phyloP scores from a whole-genome alignment of 2,888 invertebrate species.

The Sarcophaga rosellei region DNA sequence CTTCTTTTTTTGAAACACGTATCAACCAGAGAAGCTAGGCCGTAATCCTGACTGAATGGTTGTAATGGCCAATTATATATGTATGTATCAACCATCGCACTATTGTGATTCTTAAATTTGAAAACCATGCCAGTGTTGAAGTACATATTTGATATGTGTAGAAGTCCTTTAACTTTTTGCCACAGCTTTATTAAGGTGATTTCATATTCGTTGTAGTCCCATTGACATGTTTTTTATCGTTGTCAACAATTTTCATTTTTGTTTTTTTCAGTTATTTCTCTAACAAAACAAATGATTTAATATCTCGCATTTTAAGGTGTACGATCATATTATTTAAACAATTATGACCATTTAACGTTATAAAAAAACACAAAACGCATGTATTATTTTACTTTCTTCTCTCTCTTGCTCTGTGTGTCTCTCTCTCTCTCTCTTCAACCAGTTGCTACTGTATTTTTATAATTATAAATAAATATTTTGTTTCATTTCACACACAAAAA shows the following conservation, averaged over 20 bases:
- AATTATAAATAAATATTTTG: not conserved
- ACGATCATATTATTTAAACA: slow-evolving; percentile 61
- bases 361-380: not conserved
- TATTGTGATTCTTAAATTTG: too few species aligned
- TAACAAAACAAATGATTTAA: slow-evolving; percentile 57
- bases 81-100: too few species aligned
- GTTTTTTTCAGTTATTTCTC: not conserved
- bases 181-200: too few species aligned
- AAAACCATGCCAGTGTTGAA: too few species aligned
- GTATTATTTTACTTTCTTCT: slow-evolving; percentile 18
- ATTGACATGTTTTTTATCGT: too few species aligned
- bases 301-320: slow-evolving; percentile 55
- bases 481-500: not conserved
- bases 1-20: too few species aligned
- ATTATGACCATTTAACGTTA: slow-evolving; percentile 60
- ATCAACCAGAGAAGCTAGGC: too few species aligned
- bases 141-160: too few species aligned
- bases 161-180: too few species aligned
- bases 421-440: not conserved
- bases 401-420: not conserved
- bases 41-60: too few species aligned
- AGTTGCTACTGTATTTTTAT: not conserved
- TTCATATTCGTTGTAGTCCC: too few species aligned
- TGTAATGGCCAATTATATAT: too few species aligned
- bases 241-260: not conserved